phyloP scores from a whole-genome alignment of 2,113 vertebrate species.

The Baryphthengus martii region DNA sequence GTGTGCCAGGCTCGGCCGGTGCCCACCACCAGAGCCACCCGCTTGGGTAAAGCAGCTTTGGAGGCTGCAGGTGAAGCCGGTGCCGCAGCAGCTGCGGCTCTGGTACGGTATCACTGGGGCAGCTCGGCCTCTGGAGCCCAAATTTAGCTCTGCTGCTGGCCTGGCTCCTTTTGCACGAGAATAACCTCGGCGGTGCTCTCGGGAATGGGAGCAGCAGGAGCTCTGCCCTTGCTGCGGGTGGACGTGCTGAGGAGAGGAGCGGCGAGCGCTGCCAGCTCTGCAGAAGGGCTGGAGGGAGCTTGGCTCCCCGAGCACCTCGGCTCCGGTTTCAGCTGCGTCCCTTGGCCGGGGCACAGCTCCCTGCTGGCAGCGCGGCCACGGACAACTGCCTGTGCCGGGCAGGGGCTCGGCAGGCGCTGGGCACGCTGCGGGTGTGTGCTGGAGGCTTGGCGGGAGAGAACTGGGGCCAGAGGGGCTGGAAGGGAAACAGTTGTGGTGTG shows the following conservation, averaged over 20 bases:
- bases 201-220: fast-evolving
- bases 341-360: neutral
- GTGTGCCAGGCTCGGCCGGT: fast-evolving
- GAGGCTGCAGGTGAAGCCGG: neutral
- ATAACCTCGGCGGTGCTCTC: neutral
- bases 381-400: neutral
- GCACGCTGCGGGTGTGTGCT: neutral
- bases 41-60: neutral
- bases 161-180: fast-evolving
- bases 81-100: neutral
- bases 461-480: neutral
- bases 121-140: neutral
- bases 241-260: neutral
- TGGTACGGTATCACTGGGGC: too few species aligned
- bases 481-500: fast-evolving
- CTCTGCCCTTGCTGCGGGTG: neutral
- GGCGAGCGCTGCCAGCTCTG: neutral
- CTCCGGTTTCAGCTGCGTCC: neutral
- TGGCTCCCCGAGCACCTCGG: neutral
- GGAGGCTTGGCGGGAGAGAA: neutral
- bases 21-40: neutral
- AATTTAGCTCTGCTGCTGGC: fast-evolving
- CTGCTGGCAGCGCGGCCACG: neutral
- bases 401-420: neutral
- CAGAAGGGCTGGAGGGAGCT: neutral